Evolutionary conservation across 2,113 vertebrate genomes (phyloP).

Genomic region (Pelecanoides urinatrix): DNA sequence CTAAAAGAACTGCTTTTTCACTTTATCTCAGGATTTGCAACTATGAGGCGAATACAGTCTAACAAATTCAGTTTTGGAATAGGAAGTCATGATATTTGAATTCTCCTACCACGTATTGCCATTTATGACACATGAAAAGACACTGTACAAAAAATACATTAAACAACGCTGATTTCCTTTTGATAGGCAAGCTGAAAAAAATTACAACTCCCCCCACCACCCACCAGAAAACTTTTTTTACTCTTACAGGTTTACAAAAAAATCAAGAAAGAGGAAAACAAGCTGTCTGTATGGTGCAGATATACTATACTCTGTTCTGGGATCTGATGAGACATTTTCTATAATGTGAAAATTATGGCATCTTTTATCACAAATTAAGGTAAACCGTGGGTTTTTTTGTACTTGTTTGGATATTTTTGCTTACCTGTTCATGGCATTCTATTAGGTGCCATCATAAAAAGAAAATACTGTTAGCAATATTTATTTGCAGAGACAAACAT

Average conservation of each 20-base stretch:
- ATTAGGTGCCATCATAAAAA: conserved; percentile 63
- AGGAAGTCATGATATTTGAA: not conserved
- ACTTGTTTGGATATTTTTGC: not conserved
- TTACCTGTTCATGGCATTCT: conserved; percentile 38
- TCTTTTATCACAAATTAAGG: conserved; percentile 47
- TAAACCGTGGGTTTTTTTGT: not conserved
- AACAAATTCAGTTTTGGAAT: not conserved
- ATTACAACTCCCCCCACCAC: not conserved
- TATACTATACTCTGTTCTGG: not conserved
- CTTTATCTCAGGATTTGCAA: not conserved
- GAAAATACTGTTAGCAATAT: conserved; percentile 70
- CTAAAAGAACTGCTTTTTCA: not conserved
- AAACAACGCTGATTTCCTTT: not conserved
- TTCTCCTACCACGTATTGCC: not conserved
- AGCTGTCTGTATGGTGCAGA: not conserved
- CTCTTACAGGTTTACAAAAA: not conserved
- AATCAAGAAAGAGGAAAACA: not conserved
- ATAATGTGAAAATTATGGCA: not conserved
- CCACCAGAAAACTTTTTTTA: not conserved
- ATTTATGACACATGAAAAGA: not conserved
- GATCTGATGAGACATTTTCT: not conserved
- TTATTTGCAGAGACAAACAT: conserved; percentile 73
- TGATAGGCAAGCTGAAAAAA: not conserved
- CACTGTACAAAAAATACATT: not conserved
- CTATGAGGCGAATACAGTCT: not conserved